phyloP scores from a whole-genome alignment of 2,797 vertebrate species.

The Novumbra hubbsi region DNA sequence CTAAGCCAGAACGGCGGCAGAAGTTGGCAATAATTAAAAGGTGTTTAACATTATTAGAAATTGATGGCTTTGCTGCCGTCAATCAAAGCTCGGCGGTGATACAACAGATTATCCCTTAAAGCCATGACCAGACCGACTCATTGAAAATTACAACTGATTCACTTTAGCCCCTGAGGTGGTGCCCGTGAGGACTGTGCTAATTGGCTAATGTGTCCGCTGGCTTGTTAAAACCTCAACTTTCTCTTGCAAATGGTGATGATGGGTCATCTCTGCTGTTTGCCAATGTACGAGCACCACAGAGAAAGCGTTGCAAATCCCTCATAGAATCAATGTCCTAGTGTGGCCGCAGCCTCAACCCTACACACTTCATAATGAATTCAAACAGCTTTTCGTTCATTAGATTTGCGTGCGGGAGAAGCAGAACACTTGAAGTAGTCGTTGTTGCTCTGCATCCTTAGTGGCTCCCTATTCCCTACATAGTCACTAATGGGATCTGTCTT shows the following conservation, averaged over 20 bases:
- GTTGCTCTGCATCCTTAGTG: background rate
- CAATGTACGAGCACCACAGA: no score
- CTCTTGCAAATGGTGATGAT: no score
- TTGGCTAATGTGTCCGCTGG: no score
- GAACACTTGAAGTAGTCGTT: conserved; percentile 27
- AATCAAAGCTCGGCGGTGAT: conserved; percentile 40
- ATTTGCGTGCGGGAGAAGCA: conserved; percentile 56
- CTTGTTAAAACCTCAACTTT: no score
- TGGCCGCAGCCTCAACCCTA: conserved; percentile 34
- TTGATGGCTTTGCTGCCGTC: conserved; percentile 50
- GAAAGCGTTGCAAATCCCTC: no score
- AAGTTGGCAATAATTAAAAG: conserved; percentile 50
- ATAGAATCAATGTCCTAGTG: no score
- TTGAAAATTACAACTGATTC: no score
- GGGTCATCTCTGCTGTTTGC: no score
- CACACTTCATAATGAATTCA: conserved; percentile 55
- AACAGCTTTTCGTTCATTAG: conserved; percentile 56
- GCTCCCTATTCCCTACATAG: background rate
- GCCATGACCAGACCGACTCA: no score
- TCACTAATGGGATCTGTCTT: background rate
- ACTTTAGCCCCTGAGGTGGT: no score
- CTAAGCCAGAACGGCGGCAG: conserved; percentile 20
- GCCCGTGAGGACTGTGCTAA: no score
- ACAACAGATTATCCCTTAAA: background rate
- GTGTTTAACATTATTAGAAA: conserved; percentile 55